Base-by-base conservation (phyloP, 2,797 vertebrate genomes). In the Crocodylus rhombifer region DNA sequence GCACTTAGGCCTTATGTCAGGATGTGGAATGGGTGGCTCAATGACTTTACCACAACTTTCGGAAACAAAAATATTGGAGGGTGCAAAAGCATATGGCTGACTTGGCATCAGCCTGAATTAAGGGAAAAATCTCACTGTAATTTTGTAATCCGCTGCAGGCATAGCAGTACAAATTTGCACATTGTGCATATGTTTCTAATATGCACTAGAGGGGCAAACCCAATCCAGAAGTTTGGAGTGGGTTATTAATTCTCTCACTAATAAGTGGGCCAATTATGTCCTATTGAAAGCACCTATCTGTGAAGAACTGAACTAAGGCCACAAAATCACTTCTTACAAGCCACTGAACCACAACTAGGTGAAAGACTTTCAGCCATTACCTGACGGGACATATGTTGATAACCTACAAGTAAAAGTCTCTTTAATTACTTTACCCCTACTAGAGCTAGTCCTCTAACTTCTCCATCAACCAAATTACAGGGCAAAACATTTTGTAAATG, bases 401-500 rank as follows among this genome's bases (percentile, higher is more conserved):
- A 71, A 7, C n/a, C 69, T 76, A 36, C 33, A 80, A 90, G 69
- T 90, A 55, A 80, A 86, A 65, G 57, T 78, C n/a, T 77, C 78
- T 92, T 55, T 17, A 30, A 95, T 28, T 61, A 14, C 56, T 86
- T 18, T 84, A 56, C 80, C 55, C 28, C 3, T 25, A 23, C 33
- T 36, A 36, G 33, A 36, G 33, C 80, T 92, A 93, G 73, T 79
- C 89, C 93, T 95, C 28, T 61, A 74, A 6, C 86, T 94, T 90
- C 85, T 86, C 80, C 85, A n/a, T 75, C 57, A 82, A 82, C 76
- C 84, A 88, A 92, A 92, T 95, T 94, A 74, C 33, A 88, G 92
- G 95, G 92, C 86, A 88, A 96, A 94, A 86, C 61, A 87, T 94
- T 93, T 92, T 93, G 69, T 85, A 85, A 88, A 55, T 92, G 60